Conservation (phyloP, 2,797 vertebrate species). For the Pterois miles region DNA sequence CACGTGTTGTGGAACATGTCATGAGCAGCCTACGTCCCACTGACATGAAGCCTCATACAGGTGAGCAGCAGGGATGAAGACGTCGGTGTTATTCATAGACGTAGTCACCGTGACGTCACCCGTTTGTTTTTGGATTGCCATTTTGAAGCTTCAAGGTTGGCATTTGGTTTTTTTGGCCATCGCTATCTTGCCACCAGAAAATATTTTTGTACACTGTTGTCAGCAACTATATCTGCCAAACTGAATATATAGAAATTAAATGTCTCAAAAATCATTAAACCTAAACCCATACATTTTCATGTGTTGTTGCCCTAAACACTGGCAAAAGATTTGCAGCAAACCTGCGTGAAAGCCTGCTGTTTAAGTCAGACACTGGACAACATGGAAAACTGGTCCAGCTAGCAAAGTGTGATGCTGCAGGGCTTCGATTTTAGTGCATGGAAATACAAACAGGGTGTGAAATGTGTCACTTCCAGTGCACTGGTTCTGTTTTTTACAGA, state of each 20-base stretch:
- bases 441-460: background rate
- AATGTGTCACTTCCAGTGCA: background rate
- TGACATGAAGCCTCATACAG: background rate
- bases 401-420: background rate
- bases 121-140: fast-evolving
- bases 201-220: background rate
- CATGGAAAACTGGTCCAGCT: no score
- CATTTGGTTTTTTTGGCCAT: no score
- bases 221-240: background rate
- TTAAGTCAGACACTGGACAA: background rate
- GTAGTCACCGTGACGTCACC: background rate
- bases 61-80: background rate
- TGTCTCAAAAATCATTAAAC: background rate
- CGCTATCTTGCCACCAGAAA: fast-evolving
- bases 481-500: background rate
- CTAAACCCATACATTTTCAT: background rate
- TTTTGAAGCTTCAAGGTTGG: background rate
- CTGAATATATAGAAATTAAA: fast-evolving
- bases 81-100: background rate
- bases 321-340: background rate
- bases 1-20: constrained; percentile 11
- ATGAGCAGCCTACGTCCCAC: background rate
- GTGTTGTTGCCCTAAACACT: background rate
- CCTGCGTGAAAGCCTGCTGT: background rate
- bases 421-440: background rate